A percentile compares a stretch with the other conserved stretches of the same genome.
These are phyloP conservation scores for Anarhynchus alexandrinus DNA, from an alignment of 2,113 vertebrate species.

Conservation along the genomic window DNA sequence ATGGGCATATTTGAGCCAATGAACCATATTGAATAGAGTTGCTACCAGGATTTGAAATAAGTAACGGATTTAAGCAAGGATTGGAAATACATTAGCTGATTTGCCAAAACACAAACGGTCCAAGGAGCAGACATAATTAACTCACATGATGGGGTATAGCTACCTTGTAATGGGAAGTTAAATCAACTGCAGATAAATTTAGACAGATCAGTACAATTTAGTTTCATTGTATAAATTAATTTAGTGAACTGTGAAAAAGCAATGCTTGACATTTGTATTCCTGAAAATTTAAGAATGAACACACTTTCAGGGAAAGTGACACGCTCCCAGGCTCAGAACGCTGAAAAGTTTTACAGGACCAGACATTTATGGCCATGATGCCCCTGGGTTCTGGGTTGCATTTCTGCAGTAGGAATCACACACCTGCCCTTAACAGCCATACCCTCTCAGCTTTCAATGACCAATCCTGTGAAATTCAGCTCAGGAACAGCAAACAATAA, in stretches of 20 bases:
- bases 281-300: not conserved
- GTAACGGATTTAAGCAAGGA: not conserved
- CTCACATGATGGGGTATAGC: not conserved
- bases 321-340: not conserved
- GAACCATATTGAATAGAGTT: not conserved
- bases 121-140: not conserved
- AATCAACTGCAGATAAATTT: conserved; percentile 2
- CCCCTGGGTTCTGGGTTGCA: not conserved
- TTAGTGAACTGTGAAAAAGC: not conserved
- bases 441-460: not conserved
- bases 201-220: not conserved
- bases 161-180: not conserved
- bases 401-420: not conserved
- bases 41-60: not conserved
- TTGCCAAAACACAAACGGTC: not conserved
- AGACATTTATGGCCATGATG: not conserved
- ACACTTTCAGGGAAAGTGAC: not conserved
- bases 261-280: not conserved
- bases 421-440: not conserved
- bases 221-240: not conserved
- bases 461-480: not conserved
- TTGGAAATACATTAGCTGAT: not conserved
- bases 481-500: not conserved
- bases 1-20: not conserved
- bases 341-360: not conserved